phyloP scores from a whole-genome alignment of 2,797 vertebrate species.

The Varecia variegata region DNA sequence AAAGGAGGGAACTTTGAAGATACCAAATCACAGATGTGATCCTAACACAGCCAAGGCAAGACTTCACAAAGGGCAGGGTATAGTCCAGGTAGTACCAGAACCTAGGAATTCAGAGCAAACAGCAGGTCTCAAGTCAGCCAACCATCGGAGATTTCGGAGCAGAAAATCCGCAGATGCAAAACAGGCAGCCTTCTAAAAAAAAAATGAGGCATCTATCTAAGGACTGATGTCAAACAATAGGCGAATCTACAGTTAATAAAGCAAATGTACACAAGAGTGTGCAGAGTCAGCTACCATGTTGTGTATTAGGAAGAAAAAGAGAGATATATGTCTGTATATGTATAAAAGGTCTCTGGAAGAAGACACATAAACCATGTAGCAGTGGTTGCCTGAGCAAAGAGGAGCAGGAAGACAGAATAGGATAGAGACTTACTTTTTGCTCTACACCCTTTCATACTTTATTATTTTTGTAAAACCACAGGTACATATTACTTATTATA shows the following conservation, averaged over 20 bases:
- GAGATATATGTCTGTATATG: background rate
- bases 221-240: background rate
- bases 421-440: background rate
- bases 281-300: background rate
- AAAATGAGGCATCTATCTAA: background rate
- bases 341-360: background rate
- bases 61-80: background rate
- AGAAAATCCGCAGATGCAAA: conserved; percentile 14
- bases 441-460: background rate
- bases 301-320: background rate
- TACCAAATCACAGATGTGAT: background rate
- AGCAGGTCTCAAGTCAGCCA: conserved; percentile 21
- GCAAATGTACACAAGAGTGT: background rate
- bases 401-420: background rate
- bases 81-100: background rate
- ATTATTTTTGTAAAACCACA: background rate
- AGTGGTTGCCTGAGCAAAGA: background rate
- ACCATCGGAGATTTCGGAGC: background rate
- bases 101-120: background rate
- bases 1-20: conserved; percentile 22
- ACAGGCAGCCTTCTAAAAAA: background rate
- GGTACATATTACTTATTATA: background rate
- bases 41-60: background rate
- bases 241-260: conserved; percentile 24
- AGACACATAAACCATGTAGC: background rate